Evolutionary conservation across 2,888 invertebrate species (phyloP), one percentile per base, ranked within the genome.

Genomic region (Cryptus viduatorius): DNA sequence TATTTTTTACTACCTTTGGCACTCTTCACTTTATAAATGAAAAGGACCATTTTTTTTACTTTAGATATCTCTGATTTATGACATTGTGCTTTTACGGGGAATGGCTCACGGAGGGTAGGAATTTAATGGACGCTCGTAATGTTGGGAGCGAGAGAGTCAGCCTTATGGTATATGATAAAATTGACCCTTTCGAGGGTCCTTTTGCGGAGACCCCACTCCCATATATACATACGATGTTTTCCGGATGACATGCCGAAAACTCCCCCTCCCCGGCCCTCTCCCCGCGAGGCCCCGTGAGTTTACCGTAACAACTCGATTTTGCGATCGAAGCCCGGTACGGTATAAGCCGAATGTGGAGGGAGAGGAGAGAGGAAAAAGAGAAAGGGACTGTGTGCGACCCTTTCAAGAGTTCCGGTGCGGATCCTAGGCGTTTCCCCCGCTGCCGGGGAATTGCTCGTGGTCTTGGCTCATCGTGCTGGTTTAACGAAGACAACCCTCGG

Each of bases 51-150:
- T 29, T 59, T 24, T 29, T 59, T 59, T 12, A 14, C 16, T 53
- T 53, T 19, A 53, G n/a, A 16, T 53, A 59, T 59, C 24, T 59
- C 14, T 24, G 59, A 29, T 59, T 59, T 59, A 24, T 59, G 12
- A 24, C 12, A 29, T 24, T 4, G 59, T 29, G 80, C 81, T 77
- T 82, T 82, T 82, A 82, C 77, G 82, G 77, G 59, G 56, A 37
- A 46, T 72, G 69, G 24, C 14, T 4, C 24, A 24, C 59, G 14
- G 24, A 24, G 59, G 29, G 59, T n/a, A 12, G 59, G 50, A 68
- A 83, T 65, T 80, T 80, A 77, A 84, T 84, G 73, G 84, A 81
- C 12, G 76, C 48, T 48, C 48, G 84, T 73, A 78, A 77, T 72
- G 67, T 72, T 78, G 73, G 53, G 73, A 78, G 81, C 84, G 80